These are phyloP conservation scores for Eristalis pertinax DNA, from an alignment of 2,888 invertebrate genomes.

Conservation along the genomic window DNA sequence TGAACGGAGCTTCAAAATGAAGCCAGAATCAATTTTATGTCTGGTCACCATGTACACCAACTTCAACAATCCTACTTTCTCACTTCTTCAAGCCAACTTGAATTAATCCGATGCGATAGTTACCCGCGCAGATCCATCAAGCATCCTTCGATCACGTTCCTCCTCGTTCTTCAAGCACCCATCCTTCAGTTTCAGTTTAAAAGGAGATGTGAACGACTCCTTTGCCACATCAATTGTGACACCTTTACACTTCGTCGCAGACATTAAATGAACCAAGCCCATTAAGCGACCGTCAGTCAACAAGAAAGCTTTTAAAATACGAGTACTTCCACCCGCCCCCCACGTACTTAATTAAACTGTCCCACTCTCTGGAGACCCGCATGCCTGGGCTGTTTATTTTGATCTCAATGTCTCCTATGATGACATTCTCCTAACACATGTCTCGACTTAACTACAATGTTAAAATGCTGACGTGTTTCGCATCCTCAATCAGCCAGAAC, in stretches of 20 bases:
- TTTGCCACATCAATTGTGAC: not conserved
- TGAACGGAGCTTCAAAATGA: too few relatives aligned
- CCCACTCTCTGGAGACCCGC: conserved; percentile 6
- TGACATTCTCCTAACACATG: conserved; percentile 39
- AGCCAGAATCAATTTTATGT: too few relatives aligned
- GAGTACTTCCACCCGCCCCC: not conserved
- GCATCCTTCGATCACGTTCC: not conserved
- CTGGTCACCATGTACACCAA: too few relatives aligned
- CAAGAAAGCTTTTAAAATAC: not conserved
- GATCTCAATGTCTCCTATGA: conserved; percentile 17
- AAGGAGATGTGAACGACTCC: not conserved
- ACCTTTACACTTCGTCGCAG: not conserved
- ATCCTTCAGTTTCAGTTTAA: not conserved
- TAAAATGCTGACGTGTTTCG: conserved; percentile 58
- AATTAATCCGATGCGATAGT: too few relatives aligned
- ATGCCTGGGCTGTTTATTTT: not conserved
- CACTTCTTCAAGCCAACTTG: too few relatives aligned
- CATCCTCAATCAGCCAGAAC: conserved; percentile 25
- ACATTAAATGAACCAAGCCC: not conserved
- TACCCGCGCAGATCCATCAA: not conserved
- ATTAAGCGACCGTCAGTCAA: conserved; percentile 2
- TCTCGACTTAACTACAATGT: conserved; percentile 35
- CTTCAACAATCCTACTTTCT: too few relatives aligned
- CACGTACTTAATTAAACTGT: conserved; percentile 42
- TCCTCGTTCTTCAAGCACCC: not conserved